Base-by-base conservation (phyloP, 2,797 vertebrate genomes). In the Notoglanidium macrostoma region DNA sequence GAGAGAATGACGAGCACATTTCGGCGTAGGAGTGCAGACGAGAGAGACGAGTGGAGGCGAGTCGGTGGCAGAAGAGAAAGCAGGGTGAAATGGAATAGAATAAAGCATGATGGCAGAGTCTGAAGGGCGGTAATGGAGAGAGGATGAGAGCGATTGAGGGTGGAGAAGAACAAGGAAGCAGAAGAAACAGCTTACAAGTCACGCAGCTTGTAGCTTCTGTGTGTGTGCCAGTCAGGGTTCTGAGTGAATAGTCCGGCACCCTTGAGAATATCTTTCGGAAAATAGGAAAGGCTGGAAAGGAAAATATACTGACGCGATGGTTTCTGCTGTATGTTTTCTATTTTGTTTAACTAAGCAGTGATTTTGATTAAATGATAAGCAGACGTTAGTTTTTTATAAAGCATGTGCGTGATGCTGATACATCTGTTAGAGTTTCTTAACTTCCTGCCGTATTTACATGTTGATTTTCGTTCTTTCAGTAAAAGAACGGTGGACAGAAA, bases 31-130 rank as follows among this genome's bases (percentile, higher is more conserved):
- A 79, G 65, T 57, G 78, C 29, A 83, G 79, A 73, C 23, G 17
- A 80, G 44, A 85, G 49, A 79, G 73, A 29, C 49, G 21, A 70
- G 85, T 70, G 77, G 65, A 55, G 76, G 23, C 72, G 29, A 40
- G 19, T 23, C 35, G 14, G 63, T 44, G 63, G 23, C 54, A 51
- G 85, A 29, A 59, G 29, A 81, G 77, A 61, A 11, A 32, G 61
- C 26, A 81, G 57, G 40, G 79, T 65, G 79, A 65, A 44, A 65
- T 1, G 12, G 44, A 82, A 46, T 2, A 35, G 65, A 70, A 8
- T 5, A 10, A 68, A 11, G 63, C 8, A 51, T 17, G 61, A 67
- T 70, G n/a, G 59, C 4, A 21, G 11, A 21, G 55, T 23, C 17
- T 82, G 63, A 51, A 68, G 15, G 2, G 35, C 12, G 35, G 11